Conservation (phyloP, 1,140 invertebrate species). For the Pseudomyrmex sp. region DNA sequence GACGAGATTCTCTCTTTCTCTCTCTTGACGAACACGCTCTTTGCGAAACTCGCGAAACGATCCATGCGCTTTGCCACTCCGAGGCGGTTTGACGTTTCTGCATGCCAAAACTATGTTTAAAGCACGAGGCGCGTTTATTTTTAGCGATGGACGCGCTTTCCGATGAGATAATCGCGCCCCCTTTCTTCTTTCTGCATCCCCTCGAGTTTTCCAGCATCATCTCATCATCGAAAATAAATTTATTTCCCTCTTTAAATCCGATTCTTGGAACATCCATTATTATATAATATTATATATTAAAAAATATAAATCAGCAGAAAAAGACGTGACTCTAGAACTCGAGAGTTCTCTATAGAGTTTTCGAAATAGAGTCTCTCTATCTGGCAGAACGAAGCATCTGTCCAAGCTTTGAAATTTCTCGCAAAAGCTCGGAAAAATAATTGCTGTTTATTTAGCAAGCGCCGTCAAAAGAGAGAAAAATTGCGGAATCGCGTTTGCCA, state of each 20-base stretch:
- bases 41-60: constrained; percentile 67
- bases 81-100: constrained; percentile 84
- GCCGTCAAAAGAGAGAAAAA: neutral
- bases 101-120: constrained; percentile 85
- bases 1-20: neutral
- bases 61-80: constrained; percentile 79
- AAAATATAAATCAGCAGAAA: no score
- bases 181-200: constrained; percentile 62
- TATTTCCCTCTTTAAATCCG: no score
- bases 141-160: constrained; percentile 80
- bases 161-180: constrained; percentile 79
- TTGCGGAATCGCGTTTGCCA: constrained; percentile 56
- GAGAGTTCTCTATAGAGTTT: constrained; percentile 22
- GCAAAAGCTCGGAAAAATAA: constrained; percentile 14
- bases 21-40: neutral
- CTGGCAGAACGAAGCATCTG: constrained; percentile 20
- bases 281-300: no score
- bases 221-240: constrained; percentile 9
- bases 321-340: no score
- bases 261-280: no score
- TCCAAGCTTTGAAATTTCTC: constrained; percentile 12
- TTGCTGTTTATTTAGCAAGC: constrained; percentile 30
- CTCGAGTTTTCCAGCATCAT: constrained; percentile 37
- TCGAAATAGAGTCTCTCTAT: constrained; percentile 10
- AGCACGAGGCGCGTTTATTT: constrained; percentile 82